Base-by-base conservation (phyloP, 2,113 vertebrate genomes). In the Gavialis gangeticus region DNA sequence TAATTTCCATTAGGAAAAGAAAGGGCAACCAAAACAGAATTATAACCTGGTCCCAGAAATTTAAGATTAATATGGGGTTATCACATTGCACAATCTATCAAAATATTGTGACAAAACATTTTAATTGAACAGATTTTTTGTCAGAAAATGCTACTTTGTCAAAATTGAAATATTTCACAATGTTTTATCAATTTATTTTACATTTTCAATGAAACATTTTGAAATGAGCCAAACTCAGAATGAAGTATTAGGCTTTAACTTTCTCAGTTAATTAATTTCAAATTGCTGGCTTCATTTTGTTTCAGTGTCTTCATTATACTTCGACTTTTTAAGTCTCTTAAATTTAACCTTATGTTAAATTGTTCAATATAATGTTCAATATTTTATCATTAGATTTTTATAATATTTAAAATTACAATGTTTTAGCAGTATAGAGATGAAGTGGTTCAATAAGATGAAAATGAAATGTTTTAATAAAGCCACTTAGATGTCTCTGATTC, bases 1-100 rank as follows among this genome's bases (percentile, higher is more conserved):
- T 94, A 77, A 93, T 75, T 82, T 91, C 30, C 30, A 95, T 91
- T 79, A 58, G 64, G 2, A 13, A 24, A 22, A 34, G 30, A 73
- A 22, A 37, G 34, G 69, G 21, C 46, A 22, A 73, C 34, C 79
- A 85, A 12, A 92, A 79, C 4, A 78, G 82, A 82, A 63, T 89
- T 82, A 88, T 81, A 81, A 75, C 54, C 15, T 82, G 28, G 83
- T 71, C 85, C 17, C 57, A 69, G 12, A 91, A n/a, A 91, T 93
- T 94, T 92, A 56, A 28, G 18, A 28, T 37, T 4, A 91, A 89
- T 84, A 79, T 91, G 34, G 75, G 79, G n/a, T 87, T 89, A 57
- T 10, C 5, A 0, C 64, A 37, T 69, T 87, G 19, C 58, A 87
- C 27, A 87, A 83, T 5, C 4, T 46, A 93, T 28, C 4, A 63